phyloP scores from a whole-genome alignment of 2,113 vertebrate species.

The Elephas maximus region DNA sequence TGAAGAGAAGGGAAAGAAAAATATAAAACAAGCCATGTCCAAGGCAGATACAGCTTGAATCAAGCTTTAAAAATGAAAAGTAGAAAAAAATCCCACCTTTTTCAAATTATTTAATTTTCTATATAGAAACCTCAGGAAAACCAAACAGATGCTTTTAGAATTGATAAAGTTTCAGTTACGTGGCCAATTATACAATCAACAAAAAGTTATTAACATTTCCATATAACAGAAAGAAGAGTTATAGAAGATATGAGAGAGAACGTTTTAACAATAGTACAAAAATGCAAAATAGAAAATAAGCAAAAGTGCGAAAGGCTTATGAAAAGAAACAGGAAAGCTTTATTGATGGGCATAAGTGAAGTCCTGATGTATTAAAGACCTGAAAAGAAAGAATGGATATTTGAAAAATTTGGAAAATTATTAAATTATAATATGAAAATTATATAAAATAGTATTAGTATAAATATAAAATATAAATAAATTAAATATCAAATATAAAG shows the following conservation, averaged over 20 bases:
- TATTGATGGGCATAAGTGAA: not conserved
- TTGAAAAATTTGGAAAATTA: not conserved
- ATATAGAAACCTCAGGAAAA: not conserved
- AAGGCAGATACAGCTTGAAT: fast-evolving
- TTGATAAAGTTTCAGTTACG: not conserved
- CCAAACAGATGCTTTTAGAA: not conserved
- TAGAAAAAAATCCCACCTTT: not conserved
- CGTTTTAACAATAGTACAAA: not conserved
- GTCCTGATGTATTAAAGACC: not conserved
- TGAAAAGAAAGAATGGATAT: not conserved
- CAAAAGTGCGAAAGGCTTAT: not conserved
- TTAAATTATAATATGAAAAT: not conserved
- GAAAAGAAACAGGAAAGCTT: not conserved
- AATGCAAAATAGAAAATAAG: not conserved
- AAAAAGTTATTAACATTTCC: not conserved
- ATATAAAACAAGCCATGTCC: not conserved
- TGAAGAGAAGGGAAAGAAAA: slow-evolving; percentile 60
- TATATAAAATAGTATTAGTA: not conserved
- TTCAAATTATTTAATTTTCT: not conserved
- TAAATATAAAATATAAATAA: not conserved
- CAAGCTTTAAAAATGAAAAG: too few relatives aligned
- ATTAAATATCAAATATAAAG: not conserved
- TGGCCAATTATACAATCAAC: not conserved
- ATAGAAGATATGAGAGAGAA: not conserved
- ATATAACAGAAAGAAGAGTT: not conserved